These are phyloP conservation scores for Cephalotes varians DNA, from an alignment of 2,888 invertebrate genomes.

Conservation along the genomic window DNA sequence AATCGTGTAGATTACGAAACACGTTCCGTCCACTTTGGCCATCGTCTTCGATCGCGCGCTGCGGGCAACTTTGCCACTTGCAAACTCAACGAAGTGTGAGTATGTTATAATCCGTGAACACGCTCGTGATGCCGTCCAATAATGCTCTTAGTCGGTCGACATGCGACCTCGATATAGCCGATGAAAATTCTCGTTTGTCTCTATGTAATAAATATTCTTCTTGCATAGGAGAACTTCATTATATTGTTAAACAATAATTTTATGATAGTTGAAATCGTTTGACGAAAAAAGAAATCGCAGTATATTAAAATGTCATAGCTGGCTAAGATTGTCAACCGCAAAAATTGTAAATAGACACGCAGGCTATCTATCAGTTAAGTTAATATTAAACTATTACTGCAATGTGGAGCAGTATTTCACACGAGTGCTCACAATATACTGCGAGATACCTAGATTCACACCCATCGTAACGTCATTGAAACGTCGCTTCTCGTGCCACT, in stretches of 20 bases:
- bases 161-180: neutral
- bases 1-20: conserved; percentile 44
- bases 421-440: neutral
- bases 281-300: neutral
- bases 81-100: conserved; percentile 34
- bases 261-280: neutral
- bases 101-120: conserved; percentile 39
- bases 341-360: neutral
- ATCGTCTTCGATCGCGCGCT: conserved; percentile 39
- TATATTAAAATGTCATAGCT: neutral
- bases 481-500: conserved; percentile 42
- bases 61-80: conserved; percentile 45
- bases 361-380: neutral
- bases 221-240: neutral
- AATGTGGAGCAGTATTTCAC: conserved; percentile 24
- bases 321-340: neutral
- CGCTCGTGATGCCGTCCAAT: neutral
- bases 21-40: conserved; percentile 38
- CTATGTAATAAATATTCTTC: neutral
- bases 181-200: neutral
- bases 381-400: conserved; percentile 33
- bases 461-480: conserved; percentile 36
- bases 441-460: conserved; percentile 26
- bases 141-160: neutral
- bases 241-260: neutral